Conservation (phyloP, 1,140 invertebrate genomes). For the Catajapyx aquilonaris region DNA sequence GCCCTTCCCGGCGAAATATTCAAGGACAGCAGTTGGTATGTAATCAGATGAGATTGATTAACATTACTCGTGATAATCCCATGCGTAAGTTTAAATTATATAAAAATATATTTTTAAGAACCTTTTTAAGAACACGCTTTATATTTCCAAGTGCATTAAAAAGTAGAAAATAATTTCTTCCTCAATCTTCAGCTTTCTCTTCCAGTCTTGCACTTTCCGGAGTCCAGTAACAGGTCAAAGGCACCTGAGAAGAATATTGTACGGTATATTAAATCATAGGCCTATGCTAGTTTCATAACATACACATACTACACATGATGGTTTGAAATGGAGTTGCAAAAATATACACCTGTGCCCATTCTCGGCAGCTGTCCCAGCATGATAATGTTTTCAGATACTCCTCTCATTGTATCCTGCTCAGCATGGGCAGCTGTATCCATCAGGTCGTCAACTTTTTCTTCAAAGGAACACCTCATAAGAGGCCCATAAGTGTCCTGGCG, state of each 20-base stretch:
- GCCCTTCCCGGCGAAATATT: no score
- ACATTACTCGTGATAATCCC: no score
- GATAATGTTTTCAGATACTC: constrained; percentile 98
- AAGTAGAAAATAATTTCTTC: no score
- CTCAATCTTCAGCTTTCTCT: no score
- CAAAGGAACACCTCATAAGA: constrained; percentile 91
- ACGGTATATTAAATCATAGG: constrained; percentile 8
- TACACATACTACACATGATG: background rate
- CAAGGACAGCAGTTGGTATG: no score
- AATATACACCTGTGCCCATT: constrained; percentile 68
- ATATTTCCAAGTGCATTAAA: no score
- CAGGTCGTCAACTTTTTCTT: constrained; percentile 91
- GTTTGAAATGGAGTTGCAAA: background rate
- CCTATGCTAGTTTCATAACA: no score
- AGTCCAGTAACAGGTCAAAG: constrained; percentile 91
- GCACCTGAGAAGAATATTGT: constrained; percentile 46
- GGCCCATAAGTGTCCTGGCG: constrained; percentile 98
- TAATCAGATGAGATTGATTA: no score
- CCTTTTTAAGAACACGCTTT: no score
- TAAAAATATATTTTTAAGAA: no score
- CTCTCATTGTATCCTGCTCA: constrained; percentile 93
- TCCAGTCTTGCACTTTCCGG: constrained; percentile 94
- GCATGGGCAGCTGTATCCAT: constrained; percentile 96
- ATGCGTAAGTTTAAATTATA: no score
- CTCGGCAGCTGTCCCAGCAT: constrained; percentile 92